Evolutionary conservation across 92 coral and sea anemone genomes (phyloP), one percentile per base, ranked within the genome.

Genomic region (Heliopora coerulea): DNA sequence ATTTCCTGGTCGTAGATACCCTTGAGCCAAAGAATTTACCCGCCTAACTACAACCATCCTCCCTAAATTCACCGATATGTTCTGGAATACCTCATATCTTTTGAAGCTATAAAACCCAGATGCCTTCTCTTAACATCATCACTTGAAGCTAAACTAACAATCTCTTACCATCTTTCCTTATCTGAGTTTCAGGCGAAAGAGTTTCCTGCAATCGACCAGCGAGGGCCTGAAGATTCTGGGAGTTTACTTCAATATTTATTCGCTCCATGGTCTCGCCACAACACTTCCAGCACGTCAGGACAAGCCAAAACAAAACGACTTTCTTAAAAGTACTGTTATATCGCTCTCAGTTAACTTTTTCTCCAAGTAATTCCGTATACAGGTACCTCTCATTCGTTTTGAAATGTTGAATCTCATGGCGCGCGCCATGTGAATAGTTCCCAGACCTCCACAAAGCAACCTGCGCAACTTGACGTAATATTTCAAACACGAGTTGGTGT

Each of bases 101-200:
- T n/a, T n/a, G n/a, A n/a, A n/a, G n/a, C n/a, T n/a, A n/a, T n/a
- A n/a, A n/a, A n/a, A n/a, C n/a, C n/a, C n/a, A n/a, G n/a, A n/a
- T n/a, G n/a, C n/a, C n/a, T n/a, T n/a, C n/a, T n/a, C n/a, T n/a
- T n/a, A n/a, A n/a, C n/a, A n/a, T n/a, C n/a, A n/a, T n/a, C n/a
- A n/a, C n/a, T n/a, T n/a, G n/a, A n/a, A n/a, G n/a, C n/a, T n/a
- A n/a, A n/a, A n/a, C n/a, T n/a, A n/a, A n/a, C n/a, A 37, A 4
- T 37, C 42, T 37, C 82, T 30, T 83, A 93, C 98, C 98, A 64
- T 90, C 93, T 72, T 78, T 89, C 42, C 98, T 88, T 59, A 82
- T 76, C 68, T 75, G 75, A 24, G 96, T 52, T 1, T 93, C 98
- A 13, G 83, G 80, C n/a, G 93, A 85, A 2, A 93, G 70, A 11